Conservation (phyloP, 2,888 invertebrate species). For the Bruchidius siliquastri region DNA sequence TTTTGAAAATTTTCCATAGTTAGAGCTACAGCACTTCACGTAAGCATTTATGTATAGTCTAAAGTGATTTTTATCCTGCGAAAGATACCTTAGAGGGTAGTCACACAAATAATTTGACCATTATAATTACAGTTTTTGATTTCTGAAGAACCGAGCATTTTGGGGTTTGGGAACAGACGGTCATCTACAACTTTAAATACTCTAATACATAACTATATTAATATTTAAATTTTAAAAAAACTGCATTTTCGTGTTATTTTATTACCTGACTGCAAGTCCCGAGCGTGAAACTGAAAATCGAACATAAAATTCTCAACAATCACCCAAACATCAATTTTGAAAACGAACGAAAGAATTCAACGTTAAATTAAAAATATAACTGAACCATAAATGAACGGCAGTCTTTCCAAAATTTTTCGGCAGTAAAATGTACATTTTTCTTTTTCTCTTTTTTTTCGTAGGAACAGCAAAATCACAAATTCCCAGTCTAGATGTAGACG, state of each 20-base stretch:
- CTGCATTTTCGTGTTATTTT: conserved; percentile 37
- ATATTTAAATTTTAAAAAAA: conserved; percentile 35
- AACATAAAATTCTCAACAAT: conserved; percentile 33
- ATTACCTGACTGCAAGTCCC: conserved; percentile 38
- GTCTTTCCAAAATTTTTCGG: conserved; percentile 46
- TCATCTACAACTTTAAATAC: conserved; percentile 44
- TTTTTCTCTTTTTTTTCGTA: conserved; percentile 26
- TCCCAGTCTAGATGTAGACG: conserved; percentile 41
- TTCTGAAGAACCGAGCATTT: conserved; percentile 42
- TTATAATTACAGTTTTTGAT: conserved; percentile 33
- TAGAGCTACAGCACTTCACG: neutral
- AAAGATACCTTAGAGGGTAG: neutral
- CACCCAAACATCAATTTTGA: conserved; percentile 48
- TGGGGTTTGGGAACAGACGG: conserved; percentile 40
- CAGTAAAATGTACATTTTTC: conserved; percentile 43
- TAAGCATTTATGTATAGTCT: neutral
- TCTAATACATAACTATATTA: conserved; percentile 42
- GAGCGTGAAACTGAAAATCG: conserved; percentile 32
- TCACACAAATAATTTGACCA: conserved; percentile 6
- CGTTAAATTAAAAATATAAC: conserved; percentile 31
- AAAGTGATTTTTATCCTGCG: neutral
- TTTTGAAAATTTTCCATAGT: too few species aligned
- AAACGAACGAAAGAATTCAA: conserved; percentile 37
- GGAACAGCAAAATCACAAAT: conserved; percentile 48
- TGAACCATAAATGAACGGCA: conserved; percentile 45